phyloP scores from a whole-genome alignment of 2,113 vertebrate species.

The Cyanoliseus patagonus region DNA sequence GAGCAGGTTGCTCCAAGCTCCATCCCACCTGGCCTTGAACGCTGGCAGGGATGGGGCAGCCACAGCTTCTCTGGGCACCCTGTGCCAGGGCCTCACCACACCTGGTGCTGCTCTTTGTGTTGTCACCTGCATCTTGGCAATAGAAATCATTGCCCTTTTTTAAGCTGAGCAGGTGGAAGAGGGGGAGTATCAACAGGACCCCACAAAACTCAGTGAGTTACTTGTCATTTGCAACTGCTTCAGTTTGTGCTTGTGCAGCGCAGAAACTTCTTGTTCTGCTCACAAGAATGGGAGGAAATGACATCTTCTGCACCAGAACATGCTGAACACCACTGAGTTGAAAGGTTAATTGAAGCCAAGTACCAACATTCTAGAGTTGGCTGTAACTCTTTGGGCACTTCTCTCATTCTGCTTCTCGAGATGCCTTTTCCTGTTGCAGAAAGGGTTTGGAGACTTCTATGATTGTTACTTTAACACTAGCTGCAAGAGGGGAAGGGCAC shows the following conservation, averaged over 20 bases:
- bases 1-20: neutral
- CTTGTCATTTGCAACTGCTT: no score
- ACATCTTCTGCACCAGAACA: neutral
- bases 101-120: rapidly evolving
- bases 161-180: neutral
- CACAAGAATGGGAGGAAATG: neutral
- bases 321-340: rapidly evolving
- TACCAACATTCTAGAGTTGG: neutral
- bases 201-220: rapidly evolving
- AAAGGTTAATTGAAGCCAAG: neutral
- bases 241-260: neutral
- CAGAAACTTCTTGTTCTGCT: neutral
- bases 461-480: neutral
- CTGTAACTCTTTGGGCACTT: neutral
- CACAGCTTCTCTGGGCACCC: neutral
- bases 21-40: neutral
- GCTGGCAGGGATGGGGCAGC: neutral
- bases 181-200: neutral
- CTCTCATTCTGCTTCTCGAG: neutral
- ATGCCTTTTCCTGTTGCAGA: neutral
- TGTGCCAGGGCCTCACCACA: neutral
- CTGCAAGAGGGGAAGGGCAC: neutral
- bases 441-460: neutral
- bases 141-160: neutral
- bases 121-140: no score